Evolutionary conservation across 2,113 vertebrate genomes (phyloP).

Genomic region (Chascanopsetta lugubris): DNA sequence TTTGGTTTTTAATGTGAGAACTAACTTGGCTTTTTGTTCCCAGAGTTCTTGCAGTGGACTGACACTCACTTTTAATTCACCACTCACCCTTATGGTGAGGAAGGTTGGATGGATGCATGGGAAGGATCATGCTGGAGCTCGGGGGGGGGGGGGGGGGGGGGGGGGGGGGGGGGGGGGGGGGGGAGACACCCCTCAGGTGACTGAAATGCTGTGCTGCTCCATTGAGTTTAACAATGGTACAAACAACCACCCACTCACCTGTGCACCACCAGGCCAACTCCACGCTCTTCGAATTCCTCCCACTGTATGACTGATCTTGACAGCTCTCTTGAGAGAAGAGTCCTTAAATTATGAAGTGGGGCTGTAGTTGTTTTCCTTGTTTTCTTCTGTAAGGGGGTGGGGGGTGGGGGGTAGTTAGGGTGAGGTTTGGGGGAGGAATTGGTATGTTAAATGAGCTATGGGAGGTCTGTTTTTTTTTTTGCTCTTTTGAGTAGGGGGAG

Average conservation of each 20-base stretch:
- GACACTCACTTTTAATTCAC: slow-evolving; percentile 27
- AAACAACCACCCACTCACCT: slow-evolving; percentile 13
- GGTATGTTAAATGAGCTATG: slow-evolving; percentile 83
- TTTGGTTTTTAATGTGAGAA: slow-evolving; percentile 65
- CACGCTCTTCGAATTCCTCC: slow-evolving; percentile 31
- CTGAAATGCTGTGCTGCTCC: neutral
- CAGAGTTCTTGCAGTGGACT: slow-evolving; percentile 41
- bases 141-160: slow-evolving; percentile 4
- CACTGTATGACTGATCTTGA: slow-evolving; percentile 54
- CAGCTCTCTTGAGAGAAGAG: slow-evolving; percentile 66
- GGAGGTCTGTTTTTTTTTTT: slow-evolving; percentile 71
- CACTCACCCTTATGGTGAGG: neutral
- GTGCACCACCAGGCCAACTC: slow-evolving; percentile 10
- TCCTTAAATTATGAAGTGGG: slow-evolving; percentile 76
- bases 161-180: neutral
- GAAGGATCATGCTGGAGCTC: neutral
- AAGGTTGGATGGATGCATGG: neutral
- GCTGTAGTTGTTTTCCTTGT: slow-evolving; percentile 75
- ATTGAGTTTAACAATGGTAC: neutral
- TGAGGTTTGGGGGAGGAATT: slow-evolving; percentile 70
- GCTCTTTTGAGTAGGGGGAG: slow-evolving; percentile 41
- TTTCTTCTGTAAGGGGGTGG: slow-evolving; percentile 53
- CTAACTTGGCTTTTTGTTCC: slow-evolving; percentile 54
- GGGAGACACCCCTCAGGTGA: slow-evolving; percentile 16
- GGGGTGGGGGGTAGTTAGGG: slow-evolving; percentile 33